Percentiles rank a stretch among this genome's conserved stretches.
Conservation (phyloP, 2,888 invertebrate species). For the Pyralis farinalis region DNA sequence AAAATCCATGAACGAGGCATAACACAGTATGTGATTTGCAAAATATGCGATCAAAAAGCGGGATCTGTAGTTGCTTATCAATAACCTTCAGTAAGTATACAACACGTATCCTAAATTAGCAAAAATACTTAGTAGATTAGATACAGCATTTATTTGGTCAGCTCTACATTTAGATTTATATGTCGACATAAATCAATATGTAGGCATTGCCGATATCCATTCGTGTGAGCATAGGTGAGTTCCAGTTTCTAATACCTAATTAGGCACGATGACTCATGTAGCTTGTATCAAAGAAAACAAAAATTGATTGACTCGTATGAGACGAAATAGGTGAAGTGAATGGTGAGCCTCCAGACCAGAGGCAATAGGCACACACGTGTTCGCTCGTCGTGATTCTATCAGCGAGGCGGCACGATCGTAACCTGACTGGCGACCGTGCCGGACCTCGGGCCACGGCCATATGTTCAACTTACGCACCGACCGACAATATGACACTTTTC, state of each 20-base stretch:
- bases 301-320: slow-evolving; percentile 51
- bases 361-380: slow-evolving; percentile 64
- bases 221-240: slow-evolving; percentile 14
- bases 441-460: slow-evolving; percentile 67
- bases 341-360: slow-evolving; percentile 62
- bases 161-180: slow-evolving; percentile 3
- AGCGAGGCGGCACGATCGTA: slow-evolving; percentile 45
- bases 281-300: slow-evolving; percentile 49
- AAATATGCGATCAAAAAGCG: no score
- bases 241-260: slow-evolving; percentile 33
- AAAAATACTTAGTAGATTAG: slow-evolving; percentile 1
- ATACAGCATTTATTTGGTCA: slow-evolving; percentile 2
- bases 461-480: slow-evolving; percentile 69
- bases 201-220: slow-evolving; percentile 5
- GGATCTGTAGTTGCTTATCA: no score
- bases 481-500: slow-evolving; percentile 58
- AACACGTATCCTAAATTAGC: no score
- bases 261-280: slow-evolving; percentile 49
- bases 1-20: no score
- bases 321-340: slow-evolving; percentile 73
- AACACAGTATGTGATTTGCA: no score
- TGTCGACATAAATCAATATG: slow-evolving; percentile 12
- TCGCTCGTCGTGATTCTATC: slow-evolving; percentile 63
- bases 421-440: slow-evolving; percentile 32
- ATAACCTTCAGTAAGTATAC: no score